Base-by-base conservation (phyloP, 2,888 invertebrate genomes). In the Lepidocyrtinus sp. region DNA sequence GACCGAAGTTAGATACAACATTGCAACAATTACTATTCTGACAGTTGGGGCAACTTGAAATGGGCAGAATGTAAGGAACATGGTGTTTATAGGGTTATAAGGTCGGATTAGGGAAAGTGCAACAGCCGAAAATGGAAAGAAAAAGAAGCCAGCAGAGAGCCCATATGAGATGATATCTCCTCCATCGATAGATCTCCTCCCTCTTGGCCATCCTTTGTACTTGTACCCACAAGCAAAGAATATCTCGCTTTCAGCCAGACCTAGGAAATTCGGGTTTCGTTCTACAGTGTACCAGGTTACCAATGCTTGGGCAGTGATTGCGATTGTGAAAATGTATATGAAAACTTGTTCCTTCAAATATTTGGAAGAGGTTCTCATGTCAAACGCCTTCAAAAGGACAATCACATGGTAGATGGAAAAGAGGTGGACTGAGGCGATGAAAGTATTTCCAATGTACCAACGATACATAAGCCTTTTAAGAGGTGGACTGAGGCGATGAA, bases 221-320 rank as follows among this genome's bases (percentile, higher is more conserved):
- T 12, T 3, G 7, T 36, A 17, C 17, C 65, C 65, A 19, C 17
- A 25, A 1, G n/a, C 7, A 1, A 36, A 1, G 2, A 65, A n/a
- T 1, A 65, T 36, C n/a, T 65, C 26, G 1, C 36, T 27, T 17
- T 17, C 36, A 65, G 1, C 36, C n/a, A 19, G 26, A 9, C 2
- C 27, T 1, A 26, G 36, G 12, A 17, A 25, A 1, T 17, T 19
- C 1, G 65, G 21, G 7, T 65, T 19, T 3, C 21, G 12, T 19
- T 64, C 36, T 3, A 65, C 19, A 1, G 65, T 36, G 65, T 65
- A 65, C 27, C 25, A 26, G 7, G 65, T 65, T 5, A 65, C 36
- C 27, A 26, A 2, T 27, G 27, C 36, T 36, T 65, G 65, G 15
- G 26, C 19, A 15, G 27, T 26, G 1, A 65, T 36, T n/a, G n/a